These are phyloP conservation scores for Formica aserva DNA, from an alignment of 2,888 invertebrate genomes.

Conservation along the genomic window DNA sequence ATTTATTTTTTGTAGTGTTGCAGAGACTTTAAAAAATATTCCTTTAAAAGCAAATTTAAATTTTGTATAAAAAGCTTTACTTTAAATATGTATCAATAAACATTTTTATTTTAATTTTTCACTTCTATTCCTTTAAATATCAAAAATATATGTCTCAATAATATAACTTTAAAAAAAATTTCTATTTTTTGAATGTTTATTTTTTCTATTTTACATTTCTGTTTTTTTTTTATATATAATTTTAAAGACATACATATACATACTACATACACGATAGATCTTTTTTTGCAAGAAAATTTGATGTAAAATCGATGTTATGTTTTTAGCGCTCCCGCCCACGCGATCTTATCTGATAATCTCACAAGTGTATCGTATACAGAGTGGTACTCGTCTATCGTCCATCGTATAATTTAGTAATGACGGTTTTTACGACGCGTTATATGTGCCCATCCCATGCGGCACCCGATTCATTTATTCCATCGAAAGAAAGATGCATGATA, in stretches of 20 bases:
- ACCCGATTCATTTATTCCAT: constrained; percentile 15
- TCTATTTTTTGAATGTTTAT: neutral
- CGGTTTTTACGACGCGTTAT: constrained; percentile 18
- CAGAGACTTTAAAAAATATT: neutral
- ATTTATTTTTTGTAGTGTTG: neutral
- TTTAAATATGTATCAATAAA: neutral
- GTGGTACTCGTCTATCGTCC: neutral
- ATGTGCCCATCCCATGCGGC: neutral
- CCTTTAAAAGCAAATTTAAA: too few relatives aligned
- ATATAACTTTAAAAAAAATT: neutral
- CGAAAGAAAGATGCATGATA: constrained; percentile 17
- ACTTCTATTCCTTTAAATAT: neutral
- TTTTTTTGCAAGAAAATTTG: constrained; percentile 5
- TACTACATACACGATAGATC: neutral
- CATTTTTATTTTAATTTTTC: neutral
- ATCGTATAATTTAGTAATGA: constrained; percentile 48
- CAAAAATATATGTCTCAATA: neutral
- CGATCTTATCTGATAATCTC: constrained; percentile 9
- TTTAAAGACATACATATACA: neutral
- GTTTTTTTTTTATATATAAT: neutral
- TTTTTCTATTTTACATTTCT: neutral
- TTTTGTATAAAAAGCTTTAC: neutral
- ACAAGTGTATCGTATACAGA: constrained; percentile 18
- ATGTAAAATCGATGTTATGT: neutral
- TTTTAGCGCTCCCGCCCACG: neutral